Conservation (phyloP, 1,140 invertebrate species). For the Copidosoma floridanum region DNA sequence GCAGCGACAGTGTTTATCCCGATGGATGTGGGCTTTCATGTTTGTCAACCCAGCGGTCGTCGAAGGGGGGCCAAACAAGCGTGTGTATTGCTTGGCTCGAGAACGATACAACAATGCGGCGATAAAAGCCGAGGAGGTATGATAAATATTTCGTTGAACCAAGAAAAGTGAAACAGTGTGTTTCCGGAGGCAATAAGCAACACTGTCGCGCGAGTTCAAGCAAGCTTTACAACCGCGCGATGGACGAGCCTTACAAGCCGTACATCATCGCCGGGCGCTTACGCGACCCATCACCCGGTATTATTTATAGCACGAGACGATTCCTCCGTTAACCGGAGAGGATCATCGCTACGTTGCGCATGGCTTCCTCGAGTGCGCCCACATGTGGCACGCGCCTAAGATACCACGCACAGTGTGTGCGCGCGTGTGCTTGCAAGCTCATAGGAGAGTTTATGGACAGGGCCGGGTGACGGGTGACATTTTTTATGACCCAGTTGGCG, state of each 20-base stretch:
- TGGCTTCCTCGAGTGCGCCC: constrained; percentile 32
- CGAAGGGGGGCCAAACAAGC: constrained; percentile 46
- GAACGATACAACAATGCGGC: no score
- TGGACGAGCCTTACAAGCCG: not conserved
- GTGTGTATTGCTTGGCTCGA: no score
- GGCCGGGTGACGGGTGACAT: not conserved
- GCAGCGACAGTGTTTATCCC: constrained; percentile 8
- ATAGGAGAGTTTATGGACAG: no score
- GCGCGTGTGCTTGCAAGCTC: no score
- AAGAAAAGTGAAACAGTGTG: no score
- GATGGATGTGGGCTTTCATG: constrained; percentile 23
- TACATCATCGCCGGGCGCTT: constrained; percentile 22
- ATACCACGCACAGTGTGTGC: no score
- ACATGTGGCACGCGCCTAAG: constrained; percentile 18
- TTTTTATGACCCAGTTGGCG: not conserved
- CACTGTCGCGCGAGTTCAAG: not conserved
- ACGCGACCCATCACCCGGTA: constrained; percentile 22
- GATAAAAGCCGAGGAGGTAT: no score
- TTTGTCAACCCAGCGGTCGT: constrained; percentile 45
- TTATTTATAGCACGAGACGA: constrained; percentile 44
- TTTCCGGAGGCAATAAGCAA: not conserved
- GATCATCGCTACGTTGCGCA: constrained; percentile 9
- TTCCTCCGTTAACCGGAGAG: constrained; percentile 32
- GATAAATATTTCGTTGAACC: constrained; percentile 1
- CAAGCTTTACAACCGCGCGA: constrained; percentile 9